These are phyloP conservation scores for Cancer borealis DNA, from an alignment of 2,888 invertebrate species.

Conservation along the genomic window DNA sequence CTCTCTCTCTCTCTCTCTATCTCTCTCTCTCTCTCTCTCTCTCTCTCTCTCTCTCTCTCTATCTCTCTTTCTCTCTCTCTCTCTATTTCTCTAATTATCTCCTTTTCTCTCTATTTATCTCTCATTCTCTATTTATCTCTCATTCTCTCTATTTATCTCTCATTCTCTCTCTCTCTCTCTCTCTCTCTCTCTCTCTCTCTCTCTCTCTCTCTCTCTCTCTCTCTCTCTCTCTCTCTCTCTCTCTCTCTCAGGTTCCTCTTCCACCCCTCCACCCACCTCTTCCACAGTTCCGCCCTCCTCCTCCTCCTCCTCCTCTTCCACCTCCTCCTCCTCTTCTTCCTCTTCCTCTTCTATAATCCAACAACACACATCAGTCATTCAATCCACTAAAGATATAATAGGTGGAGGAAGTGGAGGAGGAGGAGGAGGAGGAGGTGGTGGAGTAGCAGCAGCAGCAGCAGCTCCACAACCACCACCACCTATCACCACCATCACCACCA, in stretches of 20 bases:
- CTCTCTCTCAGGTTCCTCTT: neutral
- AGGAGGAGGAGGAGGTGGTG: neutral
- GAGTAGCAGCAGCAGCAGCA: neutral
- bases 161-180: neutral
- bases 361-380: constrained; percentile 88
- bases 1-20: neutral
- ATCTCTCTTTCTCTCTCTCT: constrained; percentile 31
- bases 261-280: constrained; percentile 17
- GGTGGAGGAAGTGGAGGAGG: constrained; percentile 57
- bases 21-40: neutral
- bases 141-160: no score
- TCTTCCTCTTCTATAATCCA: constrained; percentile 65
- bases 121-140: no score
- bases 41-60: constrained; percentile 16
- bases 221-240: constrained; percentile 49
- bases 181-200: constrained; percentile 17
- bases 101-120: neutral
- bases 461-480: constrained; percentile 51
- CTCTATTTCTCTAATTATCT: constrained; percentile 18
- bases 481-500: constrained; percentile 75
- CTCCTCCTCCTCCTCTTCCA: constrained; percentile 28
- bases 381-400: constrained; percentile 84
- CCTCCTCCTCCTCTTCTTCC: constrained; percentile 49
- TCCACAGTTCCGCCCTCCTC: constrained; percentile 36
- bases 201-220: constrained; percentile 44